phyloP scores from a whole-genome alignment of 2,113 vertebrate genomes.

The Lophochroa leadbeateri region DNA sequence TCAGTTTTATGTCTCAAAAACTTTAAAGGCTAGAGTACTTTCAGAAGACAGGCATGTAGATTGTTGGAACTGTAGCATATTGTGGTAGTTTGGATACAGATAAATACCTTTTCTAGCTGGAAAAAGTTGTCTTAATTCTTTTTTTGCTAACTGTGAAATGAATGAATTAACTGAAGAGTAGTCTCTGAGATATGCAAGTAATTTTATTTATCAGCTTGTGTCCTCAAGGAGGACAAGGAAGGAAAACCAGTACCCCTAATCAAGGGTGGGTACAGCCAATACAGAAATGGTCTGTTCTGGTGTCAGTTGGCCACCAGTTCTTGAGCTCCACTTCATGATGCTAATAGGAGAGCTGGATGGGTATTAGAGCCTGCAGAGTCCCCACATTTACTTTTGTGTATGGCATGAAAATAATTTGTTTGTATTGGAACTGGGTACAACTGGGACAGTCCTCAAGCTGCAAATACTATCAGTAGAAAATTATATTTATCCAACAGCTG shows the following conservation, averaged over 20 bases:
- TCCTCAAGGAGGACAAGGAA: background rate
- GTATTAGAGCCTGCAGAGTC: background rate
- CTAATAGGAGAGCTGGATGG: background rate
- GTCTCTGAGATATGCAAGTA: background rate
- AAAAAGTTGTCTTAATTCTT: background rate
- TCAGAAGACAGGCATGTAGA: background rate
- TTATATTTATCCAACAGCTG: background rate
- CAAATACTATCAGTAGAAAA: background rate
- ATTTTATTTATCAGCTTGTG: background rate
- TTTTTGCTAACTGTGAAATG: background rate
- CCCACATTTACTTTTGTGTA: background rate
- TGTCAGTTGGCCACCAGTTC: background rate
- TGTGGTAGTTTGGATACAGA: background rate
- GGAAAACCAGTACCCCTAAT: background rate
- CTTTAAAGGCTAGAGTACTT: background rate
- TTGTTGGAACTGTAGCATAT: background rate
- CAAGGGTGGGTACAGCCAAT: background rate
- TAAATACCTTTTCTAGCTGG: background rate
- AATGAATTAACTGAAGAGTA: background rate
- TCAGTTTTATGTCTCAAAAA: background rate
- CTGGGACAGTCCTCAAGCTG: background rate
- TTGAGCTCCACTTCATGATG: fast-evolving
- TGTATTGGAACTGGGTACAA: background rate
- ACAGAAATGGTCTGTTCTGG: background rate
- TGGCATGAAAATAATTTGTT: background rate